Base-by-base conservation (phyloP, 2,888 invertebrate genomes). In the Trichogramma dendrolimi region DNA sequence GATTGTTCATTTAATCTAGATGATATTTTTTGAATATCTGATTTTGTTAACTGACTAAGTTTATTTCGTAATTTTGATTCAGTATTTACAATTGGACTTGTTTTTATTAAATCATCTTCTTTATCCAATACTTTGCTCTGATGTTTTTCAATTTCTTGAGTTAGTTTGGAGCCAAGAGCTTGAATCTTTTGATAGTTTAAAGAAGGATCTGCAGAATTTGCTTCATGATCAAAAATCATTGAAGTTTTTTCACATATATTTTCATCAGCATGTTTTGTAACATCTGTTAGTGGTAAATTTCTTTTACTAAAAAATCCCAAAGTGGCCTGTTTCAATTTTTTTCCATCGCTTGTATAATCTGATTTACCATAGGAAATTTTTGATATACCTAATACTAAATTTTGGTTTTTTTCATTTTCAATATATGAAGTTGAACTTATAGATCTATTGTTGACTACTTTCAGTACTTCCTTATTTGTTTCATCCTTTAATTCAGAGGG, bases 311-410 rank as follows among this genome's bases (percentile, higher is more conserved):
- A 27, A 27, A 27, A 27, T 40, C 69, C 38, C 39, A 76, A 67
- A 40, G 63, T 74, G 4, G 72, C 67, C 58, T 76, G 78, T 50
- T 67, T 72, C 4, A 71, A 49, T 55, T 67, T 72, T 57, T 71
- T 73, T 4, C 73, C 71, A 55, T 61, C 63, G 3, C 62, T 48
- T 6, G 65, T 58, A 14, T 69, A 54, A 43, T 64, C 68, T 7
- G 62, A 69, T 38, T 72, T 69, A 4, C 70, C 64, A 62, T 66
- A 62, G 56, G 43, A 59, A 57, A 10, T 61, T 51, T 58, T 63
- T 7, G 63, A 65, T 51, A 65, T 14, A 43, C 57, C 41, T 50
- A 65, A 59, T 6, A 59, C 8, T 10, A 56, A 54, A 4, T 43
- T 7, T 38, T 10, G 4, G 49, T 56, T 44, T 47, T 55, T 61